A percentile compares a stretch with the other conserved stretches of the same genome.
Conservation (phyloP, 2,888 invertebrate species). For the Hylaea fasciaria region DNA sequence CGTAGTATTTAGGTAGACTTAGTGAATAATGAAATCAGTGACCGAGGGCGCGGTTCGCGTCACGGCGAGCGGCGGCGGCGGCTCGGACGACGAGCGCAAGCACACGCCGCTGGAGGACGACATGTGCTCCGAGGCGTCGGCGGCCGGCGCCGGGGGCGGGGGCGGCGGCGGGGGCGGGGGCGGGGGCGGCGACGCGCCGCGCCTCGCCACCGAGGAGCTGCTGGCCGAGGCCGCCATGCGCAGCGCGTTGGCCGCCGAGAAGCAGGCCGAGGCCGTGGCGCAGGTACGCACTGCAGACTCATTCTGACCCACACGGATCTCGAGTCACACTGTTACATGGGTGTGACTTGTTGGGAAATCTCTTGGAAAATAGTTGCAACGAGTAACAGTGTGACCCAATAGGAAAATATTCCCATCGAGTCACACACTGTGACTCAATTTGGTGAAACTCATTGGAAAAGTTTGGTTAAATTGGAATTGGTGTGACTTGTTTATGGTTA, state of each 20-base stretch:
- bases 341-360: too few relatives aligned
- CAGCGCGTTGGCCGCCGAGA: slow-evolving; percentile 76
- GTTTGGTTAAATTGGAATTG: too few relatives aligned
- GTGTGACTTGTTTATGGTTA: too few relatives aligned
- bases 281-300: slow-evolving; percentile 48
- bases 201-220: slow-evolving; percentile 72
- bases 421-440: too few relatives aligned
- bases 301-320: slow-evolving; percentile 32
- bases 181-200: slow-evolving; percentile 28
- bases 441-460: too few relatives aligned
- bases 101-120: slow-evolving; percentile 66
- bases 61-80: slow-evolving; percentile 40
- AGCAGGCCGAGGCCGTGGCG: slow-evolving; percentile 73
- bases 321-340: too few relatives aligned
- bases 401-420: too few relatives aligned
- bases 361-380: too few relatives aligned
- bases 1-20: too few relatives aligned
- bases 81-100: slow-evolving; percentile 72
- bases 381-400: too few relatives aligned
- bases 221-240: slow-evolving; percentile 80
- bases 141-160: slow-evolving; percentile 35
- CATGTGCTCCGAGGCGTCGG: slow-evolving; percentile 68
- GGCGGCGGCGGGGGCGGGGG: slow-evolving; percentile 45
- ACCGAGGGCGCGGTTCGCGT: background rate
- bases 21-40: too few relatives aligned